Percentiles rank a stretch among this genome's conserved stretches.
Conservation (phyloP, 2,797 vertebrate genomes). For the Triplophysa yarkandensis region DNA sequence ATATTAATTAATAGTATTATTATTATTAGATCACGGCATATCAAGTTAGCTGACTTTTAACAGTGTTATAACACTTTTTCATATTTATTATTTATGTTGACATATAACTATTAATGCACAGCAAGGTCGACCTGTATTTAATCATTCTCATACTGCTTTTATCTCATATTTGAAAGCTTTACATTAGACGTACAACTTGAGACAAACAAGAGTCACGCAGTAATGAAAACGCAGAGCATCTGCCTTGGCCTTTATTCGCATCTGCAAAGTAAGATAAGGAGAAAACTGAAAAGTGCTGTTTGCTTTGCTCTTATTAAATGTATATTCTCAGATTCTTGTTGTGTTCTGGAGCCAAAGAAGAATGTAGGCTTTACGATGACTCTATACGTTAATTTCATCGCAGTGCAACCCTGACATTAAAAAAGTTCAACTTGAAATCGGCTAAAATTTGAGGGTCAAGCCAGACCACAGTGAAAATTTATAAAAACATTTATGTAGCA, state of each 20-base stretch:
- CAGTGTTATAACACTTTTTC: no score
- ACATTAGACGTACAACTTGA: not conserved
- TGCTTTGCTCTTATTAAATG: not conserved
- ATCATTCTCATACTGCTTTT: not conserved
- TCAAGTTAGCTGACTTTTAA: no score
- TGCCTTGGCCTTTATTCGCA: not conserved
- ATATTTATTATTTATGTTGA: no score
- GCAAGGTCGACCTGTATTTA: not conserved
- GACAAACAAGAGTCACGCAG: not conserved
- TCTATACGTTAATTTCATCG: not conserved
- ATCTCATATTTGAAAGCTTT: not conserved
- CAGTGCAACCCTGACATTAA: not conserved
- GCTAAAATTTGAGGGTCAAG: not conserved
- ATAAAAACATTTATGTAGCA: no score
- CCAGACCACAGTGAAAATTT: not conserved
- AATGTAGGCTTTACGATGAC: not conserved
- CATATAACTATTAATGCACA: no score
- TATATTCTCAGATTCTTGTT: not conserved
- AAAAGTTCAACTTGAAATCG: not conserved
- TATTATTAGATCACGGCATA: no score
- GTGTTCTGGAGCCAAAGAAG: not conserved
- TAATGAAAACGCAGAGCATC: not conserved
- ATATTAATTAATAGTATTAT: no score
- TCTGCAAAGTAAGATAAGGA: not conserved
- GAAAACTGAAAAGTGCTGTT: not conserved